Percentiles rank a stretch among this genome's conserved stretches.
These are phyloP conservation scores for Latrodectus geometricus DNA, from an alignment of 1,140 invertebrate species.

Conservation along the genomic window DNA sequence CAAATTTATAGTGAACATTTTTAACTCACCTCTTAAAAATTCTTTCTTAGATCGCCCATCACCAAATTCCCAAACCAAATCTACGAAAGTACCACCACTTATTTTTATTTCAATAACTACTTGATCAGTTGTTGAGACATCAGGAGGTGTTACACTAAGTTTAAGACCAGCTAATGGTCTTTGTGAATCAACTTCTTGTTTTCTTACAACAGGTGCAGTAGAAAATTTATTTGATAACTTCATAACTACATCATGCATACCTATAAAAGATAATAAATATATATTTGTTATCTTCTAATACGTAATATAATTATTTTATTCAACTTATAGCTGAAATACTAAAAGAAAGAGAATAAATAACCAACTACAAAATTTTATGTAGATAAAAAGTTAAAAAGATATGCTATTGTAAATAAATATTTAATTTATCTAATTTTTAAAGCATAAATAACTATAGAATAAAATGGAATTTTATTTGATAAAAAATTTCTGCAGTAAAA, in stretches of 20 bases:
- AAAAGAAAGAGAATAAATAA: too few species aligned
- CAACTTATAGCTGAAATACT: too few species aligned
- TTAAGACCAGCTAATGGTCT: conserved; percentile 62
- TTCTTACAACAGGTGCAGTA: conserved; percentile 25
- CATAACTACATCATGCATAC: conserved; percentile 57
- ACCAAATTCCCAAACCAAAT: conserved; percentile 65
- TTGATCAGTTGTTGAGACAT: conserved; percentile 63
- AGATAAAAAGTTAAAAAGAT: too few species aligned
- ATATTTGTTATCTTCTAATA: too few species aligned
- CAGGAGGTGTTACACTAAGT: conserved; percentile 62
- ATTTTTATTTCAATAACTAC: conserved; percentile 63
- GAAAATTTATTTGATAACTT: conserved; percentile 54
- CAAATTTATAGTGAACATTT: not conserved
- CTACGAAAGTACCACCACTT: conserved; percentile 64
- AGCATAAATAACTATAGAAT: too few species aligned
- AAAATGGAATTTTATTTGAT: too few species aligned
- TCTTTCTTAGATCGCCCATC: conserved; percentile 63
- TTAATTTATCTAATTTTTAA: too few species aligned
- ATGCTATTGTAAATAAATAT: too few species aligned
- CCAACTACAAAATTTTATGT: too few species aligned
- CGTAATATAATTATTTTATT: too few species aligned
- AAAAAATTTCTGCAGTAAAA: too few species aligned
- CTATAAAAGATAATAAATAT: not conserved
- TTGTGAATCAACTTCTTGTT: conserved; percentile 62
- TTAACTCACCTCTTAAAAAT: conserved; percentile 61